A percentile compares a stretch with the other conserved stretches of the same genome.
These are phyloP conservation scores for Callaeas wilsoni DNA, from an alignment of 2,113 vertebrate genomes.

Conservation along the genomic window DNA sequence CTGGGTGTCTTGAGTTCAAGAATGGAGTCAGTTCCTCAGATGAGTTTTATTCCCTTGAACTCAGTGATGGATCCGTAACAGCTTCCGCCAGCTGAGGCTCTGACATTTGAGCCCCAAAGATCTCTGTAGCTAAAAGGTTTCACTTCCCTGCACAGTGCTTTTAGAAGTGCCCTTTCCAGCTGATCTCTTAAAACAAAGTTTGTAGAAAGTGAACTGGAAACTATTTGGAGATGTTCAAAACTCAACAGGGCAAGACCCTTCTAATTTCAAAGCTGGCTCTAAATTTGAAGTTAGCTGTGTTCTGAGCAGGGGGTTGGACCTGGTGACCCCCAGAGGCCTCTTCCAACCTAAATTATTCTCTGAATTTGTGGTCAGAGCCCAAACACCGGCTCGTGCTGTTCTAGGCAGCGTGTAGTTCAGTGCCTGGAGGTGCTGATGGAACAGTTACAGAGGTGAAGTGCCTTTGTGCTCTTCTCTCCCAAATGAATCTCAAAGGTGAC, in stretches of 20 bases:
- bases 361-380: background rate
- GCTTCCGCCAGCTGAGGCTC: background rate
- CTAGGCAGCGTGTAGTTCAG: fast-evolving
- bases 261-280: background rate
- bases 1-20: background rate
- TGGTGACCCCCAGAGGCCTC: background rate
- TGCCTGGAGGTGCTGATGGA: background rate
- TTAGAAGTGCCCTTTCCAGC: background rate
- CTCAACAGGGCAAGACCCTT: background rate
- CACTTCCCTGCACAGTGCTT: background rate
- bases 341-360: background rate
- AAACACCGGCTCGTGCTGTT: background rate
- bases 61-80: background rate
- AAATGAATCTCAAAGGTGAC: background rate
- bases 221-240: background rate
- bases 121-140: background rate
- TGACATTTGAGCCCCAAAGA: background rate
- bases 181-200: background rate
- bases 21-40: background rate
- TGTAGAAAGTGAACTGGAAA: background rate
- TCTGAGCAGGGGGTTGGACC: background rate
- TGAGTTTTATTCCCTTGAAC: background rate
- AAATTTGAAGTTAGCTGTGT: background rate
- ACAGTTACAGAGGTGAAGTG: background rate
- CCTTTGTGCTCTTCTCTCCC: background rate